Conservation (phyloP, 1,140 invertebrate genomes). For the Temnothorax curvispinosus region DNA sequence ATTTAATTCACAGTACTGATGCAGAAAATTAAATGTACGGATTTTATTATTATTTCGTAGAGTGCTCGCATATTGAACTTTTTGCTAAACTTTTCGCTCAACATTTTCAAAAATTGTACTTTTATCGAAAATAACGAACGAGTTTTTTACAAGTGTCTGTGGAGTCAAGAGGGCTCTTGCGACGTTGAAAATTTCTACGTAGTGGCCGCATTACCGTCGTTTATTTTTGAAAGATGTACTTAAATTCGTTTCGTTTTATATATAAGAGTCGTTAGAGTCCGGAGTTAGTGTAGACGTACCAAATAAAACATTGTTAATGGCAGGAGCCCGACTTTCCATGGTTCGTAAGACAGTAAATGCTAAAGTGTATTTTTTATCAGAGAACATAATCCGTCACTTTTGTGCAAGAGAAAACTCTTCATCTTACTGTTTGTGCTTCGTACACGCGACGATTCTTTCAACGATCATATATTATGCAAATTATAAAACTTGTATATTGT, state of each 20-base stretch:
- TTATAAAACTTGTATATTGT: background rate
- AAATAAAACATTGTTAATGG: constrained; percentile 31
- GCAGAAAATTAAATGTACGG: background rate
- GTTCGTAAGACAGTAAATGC: constrained; percentile 22
- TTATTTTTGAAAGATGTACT: constrained; percentile 4
- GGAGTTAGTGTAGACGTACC: background rate
- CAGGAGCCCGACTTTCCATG: background rate
- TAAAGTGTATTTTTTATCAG: constrained; percentile 28
- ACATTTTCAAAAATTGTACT: background rate
- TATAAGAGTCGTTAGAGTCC: background rate
- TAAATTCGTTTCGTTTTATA: constrained; percentile 32
- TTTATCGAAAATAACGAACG: background rate
- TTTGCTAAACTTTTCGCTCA: background rate
- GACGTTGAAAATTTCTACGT: constrained; percentile 1
- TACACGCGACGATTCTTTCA: background rate
- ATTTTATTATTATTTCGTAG: background rate
- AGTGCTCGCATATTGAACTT: background rate
- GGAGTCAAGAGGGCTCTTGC: background rate
- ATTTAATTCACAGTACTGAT: background rate
- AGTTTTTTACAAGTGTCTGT: background rate
- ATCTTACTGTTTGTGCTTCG: background rate
- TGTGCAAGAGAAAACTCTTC: background rate
- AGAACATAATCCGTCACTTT: constrained; percentile 6
- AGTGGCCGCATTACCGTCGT: background rate
- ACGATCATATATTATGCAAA: background rate